phyloP scores from a whole-genome alignment of 1,140 invertebrate genomes.

The Papilio polyxenes region DNA sequence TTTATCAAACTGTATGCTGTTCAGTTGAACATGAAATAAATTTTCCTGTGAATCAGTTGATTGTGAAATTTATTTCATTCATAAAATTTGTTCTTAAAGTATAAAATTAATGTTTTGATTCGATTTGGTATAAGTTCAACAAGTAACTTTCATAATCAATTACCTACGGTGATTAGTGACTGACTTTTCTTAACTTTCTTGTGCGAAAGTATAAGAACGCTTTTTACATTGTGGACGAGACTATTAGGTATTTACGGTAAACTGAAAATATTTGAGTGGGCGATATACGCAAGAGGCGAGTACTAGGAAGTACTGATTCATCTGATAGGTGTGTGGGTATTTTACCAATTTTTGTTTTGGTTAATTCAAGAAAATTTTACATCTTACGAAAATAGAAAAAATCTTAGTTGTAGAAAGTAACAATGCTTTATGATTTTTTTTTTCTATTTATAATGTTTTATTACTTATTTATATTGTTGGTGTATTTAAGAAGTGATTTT shows the following conservation, averaged over 20 bases:
- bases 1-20: background rate
- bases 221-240: background rate
- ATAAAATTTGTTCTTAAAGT: too few relatives aligned
- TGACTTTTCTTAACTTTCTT: background rate
- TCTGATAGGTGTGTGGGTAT: slow-evolving; percentile 1
- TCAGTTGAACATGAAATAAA: too few relatives aligned
- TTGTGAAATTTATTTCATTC: background rate
- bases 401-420: too few relatives aligned
- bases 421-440: too few relatives aligned
- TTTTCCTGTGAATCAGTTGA: too few relatives aligned
- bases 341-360: background rate
- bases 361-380: background rate
- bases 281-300: background rate
- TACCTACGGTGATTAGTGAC: too few relatives aligned
- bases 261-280: slow-evolving; percentile 20
- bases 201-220: background rate
- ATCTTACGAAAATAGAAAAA: background rate
- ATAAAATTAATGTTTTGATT: too few relatives aligned
- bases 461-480: too few relatives aligned
- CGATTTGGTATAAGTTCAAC: too few relatives aligned
- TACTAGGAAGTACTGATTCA: background rate
- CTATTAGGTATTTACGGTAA: background rate
- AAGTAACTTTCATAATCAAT: too few relatives aligned
- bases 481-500: too few relatives aligned
- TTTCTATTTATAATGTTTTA: too few relatives aligned